Conservation (phyloP, 2,888 invertebrate species). For the Achlya flavicornis region DNA sequence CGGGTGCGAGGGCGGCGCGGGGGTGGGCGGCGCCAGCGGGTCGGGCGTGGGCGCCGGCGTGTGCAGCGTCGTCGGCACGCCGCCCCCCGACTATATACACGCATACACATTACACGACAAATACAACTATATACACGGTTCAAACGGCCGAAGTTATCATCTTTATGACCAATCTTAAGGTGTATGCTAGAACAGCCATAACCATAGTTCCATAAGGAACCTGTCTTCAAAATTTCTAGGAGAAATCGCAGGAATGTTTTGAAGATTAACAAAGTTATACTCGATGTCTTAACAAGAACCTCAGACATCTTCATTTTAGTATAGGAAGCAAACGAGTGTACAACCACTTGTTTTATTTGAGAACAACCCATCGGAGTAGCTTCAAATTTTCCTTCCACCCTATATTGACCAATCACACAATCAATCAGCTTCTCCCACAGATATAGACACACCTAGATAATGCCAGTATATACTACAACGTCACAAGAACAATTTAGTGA, state of each 20-base stretch:
- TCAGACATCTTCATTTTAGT: conserved; percentile 82
- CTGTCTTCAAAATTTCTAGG: too few relatives aligned
- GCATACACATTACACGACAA: background rate
- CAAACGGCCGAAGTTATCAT: too few relatives aligned
- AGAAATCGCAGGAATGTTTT: too few relatives aligned
- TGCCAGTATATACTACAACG: too few relatives aligned
- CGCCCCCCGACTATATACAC: conserved; percentile 40
- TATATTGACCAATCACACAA: too few relatives aligned
- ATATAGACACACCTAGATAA: too few relatives aligned
- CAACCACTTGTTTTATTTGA: conserved; percentile 53
- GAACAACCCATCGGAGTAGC: conserved; percentile 55
- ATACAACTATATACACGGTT: too few relatives aligned
- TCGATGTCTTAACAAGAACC: conserved; percentile 71
- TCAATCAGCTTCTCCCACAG: too few relatives aligned
- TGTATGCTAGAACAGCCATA: too few relatives aligned
- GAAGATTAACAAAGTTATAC: conserved; percentile 85
- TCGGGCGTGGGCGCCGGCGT: conserved; percentile 81
- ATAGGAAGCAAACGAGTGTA: conserved; percentile 65
- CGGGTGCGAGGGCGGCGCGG: conserved; percentile 71
- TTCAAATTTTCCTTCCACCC: conserved; percentile 69
- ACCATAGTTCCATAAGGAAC: too few relatives aligned
- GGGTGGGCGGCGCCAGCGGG: conserved; percentile 76
- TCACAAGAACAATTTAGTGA: too few relatives aligned
- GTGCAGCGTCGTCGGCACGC: conserved; percentile 73
- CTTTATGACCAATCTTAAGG: too few relatives aligned